phyloP scores from a whole-genome alignment of 2,888 invertebrate species.

The Orthonevra nobilis region DNA sequence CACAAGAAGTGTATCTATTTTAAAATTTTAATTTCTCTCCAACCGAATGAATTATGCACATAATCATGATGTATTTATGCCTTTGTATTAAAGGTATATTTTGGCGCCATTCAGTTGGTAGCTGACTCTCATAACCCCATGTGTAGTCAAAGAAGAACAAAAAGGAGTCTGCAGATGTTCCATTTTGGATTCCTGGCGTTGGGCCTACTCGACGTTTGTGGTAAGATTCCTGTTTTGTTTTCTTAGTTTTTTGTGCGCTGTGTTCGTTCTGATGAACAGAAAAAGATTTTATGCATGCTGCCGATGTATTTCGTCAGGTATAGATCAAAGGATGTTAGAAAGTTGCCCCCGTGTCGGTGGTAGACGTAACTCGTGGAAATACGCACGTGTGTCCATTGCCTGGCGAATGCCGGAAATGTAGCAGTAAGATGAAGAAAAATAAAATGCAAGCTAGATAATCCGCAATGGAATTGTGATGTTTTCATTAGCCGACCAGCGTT shows the following conservation, averaged over 20 bases:
- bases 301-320: constrained; percentile 44
- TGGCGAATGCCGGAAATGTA: constrained; percentile 50
- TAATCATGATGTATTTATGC: constrained; percentile 59
- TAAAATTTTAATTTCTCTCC: constrained; percentile 57
- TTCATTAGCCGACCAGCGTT: constrained; percentile 40
- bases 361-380: no score
- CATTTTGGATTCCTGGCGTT: constrained; percentile 1
- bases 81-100: constrained; percentile 50
- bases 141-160: constrained; percentile 1
- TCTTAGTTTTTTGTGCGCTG: constrained; percentile 30
- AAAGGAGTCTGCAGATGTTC: constrained; percentile 51
- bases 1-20: constrained; percentile 41
- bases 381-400: constrained; percentile 40
- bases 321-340: constrained; percentile 63
- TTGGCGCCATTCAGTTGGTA: constrained; percentile 62
- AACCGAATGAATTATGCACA: constrained; percentile 56
- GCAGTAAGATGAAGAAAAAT: constrained; percentile 18
- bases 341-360: constrained; percentile 20
- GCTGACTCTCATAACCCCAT: constrained; percentile 25
- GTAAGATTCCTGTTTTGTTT: neutral
- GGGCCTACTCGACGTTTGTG: constrained; percentile 20
- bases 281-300: constrained; percentile 46
- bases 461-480: constrained; percentile 47
- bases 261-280: constrained; percentile 66
- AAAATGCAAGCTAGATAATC: constrained; percentile 22